These are phyloP conservation scores for Ernsta delagoae DNA, from an alignment of 2,888 invertebrate genomes.

Conservation along the genomic window DNA sequence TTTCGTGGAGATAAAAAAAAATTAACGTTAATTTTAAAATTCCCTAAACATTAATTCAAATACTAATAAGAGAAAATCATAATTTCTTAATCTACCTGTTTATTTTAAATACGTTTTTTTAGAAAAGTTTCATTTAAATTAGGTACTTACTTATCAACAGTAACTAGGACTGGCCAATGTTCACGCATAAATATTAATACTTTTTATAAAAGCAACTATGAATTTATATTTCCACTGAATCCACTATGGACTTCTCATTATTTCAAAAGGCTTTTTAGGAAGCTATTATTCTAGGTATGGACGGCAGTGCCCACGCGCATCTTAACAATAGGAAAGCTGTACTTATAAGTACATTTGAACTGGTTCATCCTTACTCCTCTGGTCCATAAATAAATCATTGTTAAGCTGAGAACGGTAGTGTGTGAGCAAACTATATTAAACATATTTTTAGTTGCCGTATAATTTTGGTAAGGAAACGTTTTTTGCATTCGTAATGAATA, in stretches of 20 bases:
- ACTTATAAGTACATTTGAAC: conserved; percentile 26
- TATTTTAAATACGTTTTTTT: too few species aligned
- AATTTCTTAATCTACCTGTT: too few species aligned
- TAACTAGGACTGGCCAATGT: too few species aligned
- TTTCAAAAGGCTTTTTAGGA: conserved; percentile 25
- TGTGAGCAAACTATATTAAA: conserved; percentile 7
- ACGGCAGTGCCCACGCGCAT: conserved; percentile 28
- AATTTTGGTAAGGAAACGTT: too few species aligned
- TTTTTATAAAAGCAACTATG: neutral
- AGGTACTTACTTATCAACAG: too few species aligned
- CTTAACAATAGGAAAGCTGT: conserved; percentile 24
- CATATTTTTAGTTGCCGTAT: neutral
- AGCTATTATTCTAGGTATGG: conserved; percentile 31
- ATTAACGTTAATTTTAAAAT: too few species aligned
- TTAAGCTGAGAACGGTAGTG: conserved; percentile 5
- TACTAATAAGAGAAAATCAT: too few species aligned
- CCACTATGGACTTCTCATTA: conserved; percentile 10
- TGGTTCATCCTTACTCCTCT: conserved; percentile 22
- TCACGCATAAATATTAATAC: neutral
- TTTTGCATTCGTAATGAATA: too few species aligned
- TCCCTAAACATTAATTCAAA: too few species aligned
- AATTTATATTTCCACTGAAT: neutral
- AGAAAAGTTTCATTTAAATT: too few species aligned
- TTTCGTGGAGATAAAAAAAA: too few species aligned
- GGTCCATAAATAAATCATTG: conserved; percentile 21